Evolutionary conservation across 2,797 vertebrate genomes (phyloP).

Genomic region (Sternotherus odoratus): DNA sequence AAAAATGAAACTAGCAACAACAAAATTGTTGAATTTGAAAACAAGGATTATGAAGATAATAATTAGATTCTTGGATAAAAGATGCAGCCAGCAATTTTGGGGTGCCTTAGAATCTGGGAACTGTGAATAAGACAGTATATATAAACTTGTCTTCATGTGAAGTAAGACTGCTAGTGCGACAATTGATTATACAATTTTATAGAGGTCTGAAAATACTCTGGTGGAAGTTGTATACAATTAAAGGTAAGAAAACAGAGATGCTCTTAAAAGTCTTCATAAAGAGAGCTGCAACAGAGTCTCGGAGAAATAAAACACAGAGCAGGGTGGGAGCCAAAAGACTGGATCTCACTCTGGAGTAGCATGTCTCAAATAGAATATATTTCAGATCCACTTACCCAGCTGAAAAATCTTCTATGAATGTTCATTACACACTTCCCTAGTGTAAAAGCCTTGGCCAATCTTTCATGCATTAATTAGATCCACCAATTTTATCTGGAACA

Average conservation of each 20-base stretch:
- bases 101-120: background rate
- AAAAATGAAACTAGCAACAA: constrained; percentile 22
- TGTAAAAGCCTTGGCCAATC: background rate
- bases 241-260: background rate
- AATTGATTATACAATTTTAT: background rate
- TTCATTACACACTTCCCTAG: background rate
- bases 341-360: background rate
- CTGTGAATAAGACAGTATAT: background rate
- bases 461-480: background rate
- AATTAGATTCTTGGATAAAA: constrained; percentile 7
- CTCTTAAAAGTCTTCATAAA: background rate
- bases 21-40: background rate
- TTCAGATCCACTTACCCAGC: background rate
- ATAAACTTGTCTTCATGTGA: background rate
- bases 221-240: background rate
- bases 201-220: background rate
- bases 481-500: background rate
- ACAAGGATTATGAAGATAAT: background rate
- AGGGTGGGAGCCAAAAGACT: background rate
- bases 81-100: background rate
- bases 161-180: background rate
- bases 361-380: background rate
- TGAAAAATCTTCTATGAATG: background rate
- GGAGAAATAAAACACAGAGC: background rate
- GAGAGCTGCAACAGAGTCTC: rapidly evolving